Percentiles rank a stretch among this genome's conserved stretches.
phyloP scores from a whole-genome alignment of 2,797 vertebrate genomes.

The Sebastes goodei region DNA sequence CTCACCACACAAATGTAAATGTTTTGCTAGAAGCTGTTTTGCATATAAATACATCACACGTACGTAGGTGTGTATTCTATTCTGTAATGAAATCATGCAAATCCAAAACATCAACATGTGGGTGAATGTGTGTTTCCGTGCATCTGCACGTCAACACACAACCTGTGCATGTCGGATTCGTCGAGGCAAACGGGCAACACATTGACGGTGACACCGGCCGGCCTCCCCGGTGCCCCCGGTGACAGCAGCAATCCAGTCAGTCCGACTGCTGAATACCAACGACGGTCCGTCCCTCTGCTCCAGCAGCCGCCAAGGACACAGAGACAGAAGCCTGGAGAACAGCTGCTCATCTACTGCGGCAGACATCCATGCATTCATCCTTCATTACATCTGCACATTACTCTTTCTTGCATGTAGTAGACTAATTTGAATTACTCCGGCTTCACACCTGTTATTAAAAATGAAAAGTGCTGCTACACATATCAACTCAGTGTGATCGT shows the following conservation, averaged over 20 bases:
- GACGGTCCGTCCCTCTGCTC: background rate
- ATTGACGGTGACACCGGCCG: background rate
- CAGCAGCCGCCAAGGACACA: constrained; percentile 17
- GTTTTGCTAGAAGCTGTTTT: background rate
- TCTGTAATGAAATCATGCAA: background rate
- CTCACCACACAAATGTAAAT: background rate
- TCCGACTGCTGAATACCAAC: constrained; percentile 37
- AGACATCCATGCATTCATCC: background rate
- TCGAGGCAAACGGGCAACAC: background rate
- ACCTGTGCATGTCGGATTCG: background rate
- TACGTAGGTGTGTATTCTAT: background rate
- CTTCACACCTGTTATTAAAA: background rate
- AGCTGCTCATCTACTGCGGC: constrained; percentile 22
- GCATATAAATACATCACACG: constrained; percentile 3
- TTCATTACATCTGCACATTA: background rate
- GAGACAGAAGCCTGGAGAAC: background rate
- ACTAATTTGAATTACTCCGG: background rate
- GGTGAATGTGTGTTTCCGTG: background rate
- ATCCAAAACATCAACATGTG: background rate
- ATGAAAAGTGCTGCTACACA: background rate
- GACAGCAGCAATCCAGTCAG: background rate
- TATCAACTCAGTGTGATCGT: background rate
- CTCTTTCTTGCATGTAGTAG: background rate
- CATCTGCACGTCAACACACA: background rate
- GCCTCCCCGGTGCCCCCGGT: background rate